Conservation (phyloP, 2,797 vertebrate species). For the Malurus leucopterus region DNA sequence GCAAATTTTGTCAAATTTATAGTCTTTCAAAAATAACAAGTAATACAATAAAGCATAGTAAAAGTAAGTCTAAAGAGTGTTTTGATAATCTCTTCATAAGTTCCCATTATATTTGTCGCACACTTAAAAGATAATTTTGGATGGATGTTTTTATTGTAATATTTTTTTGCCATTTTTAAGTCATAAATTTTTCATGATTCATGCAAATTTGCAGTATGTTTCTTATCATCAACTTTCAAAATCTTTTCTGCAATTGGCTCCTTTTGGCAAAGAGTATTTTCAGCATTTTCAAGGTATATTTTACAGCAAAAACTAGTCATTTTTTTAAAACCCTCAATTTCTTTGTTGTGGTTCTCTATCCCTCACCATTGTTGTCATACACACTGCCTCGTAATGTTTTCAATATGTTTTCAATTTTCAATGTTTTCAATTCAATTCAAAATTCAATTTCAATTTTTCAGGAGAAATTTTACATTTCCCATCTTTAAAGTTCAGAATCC, state of each 20-base stretch:
- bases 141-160: background rate
- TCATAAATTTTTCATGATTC: background rate
- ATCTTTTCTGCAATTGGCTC: background rate
- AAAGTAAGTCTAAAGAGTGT: background rate
- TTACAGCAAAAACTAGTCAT: background rate
- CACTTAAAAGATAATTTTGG: background rate
- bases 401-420: too few species aligned
- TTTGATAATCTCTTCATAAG: background rate
- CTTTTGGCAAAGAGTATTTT: background rate
- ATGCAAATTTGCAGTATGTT: background rate
- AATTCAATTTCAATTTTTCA: too few species aligned
- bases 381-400: background rate
- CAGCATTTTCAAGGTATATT: background rate
- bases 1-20: background rate
- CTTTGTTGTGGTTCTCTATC: background rate
- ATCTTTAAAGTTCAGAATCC: slow-evolving; percentile 45
- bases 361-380: background rate
- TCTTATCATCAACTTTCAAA: background rate
- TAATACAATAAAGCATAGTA: background rate
- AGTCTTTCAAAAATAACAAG: background rate
- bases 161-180: background rate
- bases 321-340: background rate
- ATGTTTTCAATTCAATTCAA: too few species aligned
- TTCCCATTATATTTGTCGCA: background rate
- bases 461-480: slow-evolving; percentile 35